These are phyloP conservation scores for Gryllus longicercus DNA, from an alignment of 2,888 invertebrate species.

Conservation along the genomic window DNA sequence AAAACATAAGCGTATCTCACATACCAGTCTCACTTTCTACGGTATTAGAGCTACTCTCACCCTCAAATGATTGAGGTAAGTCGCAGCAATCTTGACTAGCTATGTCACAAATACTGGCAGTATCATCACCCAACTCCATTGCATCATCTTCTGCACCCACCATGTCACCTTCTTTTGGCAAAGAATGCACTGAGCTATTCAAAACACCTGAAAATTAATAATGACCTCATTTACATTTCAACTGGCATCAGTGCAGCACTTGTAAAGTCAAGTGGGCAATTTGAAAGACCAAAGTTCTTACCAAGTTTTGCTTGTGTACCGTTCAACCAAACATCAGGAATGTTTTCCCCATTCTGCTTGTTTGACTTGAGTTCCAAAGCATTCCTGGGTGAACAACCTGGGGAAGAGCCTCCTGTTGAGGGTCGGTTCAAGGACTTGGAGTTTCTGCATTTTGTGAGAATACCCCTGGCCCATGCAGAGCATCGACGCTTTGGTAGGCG, in stretches of 20 bases:
- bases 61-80: slow-evolving; percentile 18
- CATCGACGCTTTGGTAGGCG: not conserved
- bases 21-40: slow-evolving; percentile 26
- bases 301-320: not conserved
- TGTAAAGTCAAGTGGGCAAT: no score
- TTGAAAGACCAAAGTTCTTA: not conserved
- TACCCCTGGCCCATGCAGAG: slow-evolving; percentile 19
- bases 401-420: not conserved
- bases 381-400: not conserved
- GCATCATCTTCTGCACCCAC: not conserved
- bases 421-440: not conserved
- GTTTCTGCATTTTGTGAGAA: slow-evolving; percentile 7
- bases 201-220: not conserved
- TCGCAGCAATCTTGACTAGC: slow-evolving; percentile 30
- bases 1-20: not conserved
- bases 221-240: no score
- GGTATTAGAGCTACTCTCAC: slow-evolving; percentile 19
- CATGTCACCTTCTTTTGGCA: not conserved
- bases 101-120: slow-evolving; percentile 28
- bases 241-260: no score
- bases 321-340: not conserved
- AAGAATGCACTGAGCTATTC: not conserved
- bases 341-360: not conserved
- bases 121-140: slow-evolving; percentile 22
- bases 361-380: not conserved